Base-by-base conservation (phyloP, 2,888 invertebrate species). In the Trichogramma evanescens region DNA sequence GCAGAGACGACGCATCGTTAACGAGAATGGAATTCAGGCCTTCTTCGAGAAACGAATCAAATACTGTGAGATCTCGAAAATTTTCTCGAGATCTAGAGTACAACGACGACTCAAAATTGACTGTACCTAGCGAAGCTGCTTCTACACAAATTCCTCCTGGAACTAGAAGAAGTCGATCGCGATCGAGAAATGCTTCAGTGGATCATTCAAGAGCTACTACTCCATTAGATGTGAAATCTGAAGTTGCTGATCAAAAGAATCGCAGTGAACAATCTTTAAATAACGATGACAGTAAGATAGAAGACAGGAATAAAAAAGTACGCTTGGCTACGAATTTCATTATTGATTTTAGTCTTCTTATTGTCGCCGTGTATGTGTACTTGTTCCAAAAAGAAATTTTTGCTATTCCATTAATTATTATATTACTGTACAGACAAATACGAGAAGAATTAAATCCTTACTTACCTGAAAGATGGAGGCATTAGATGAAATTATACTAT, bases 311-410 rank as follows among this genome's bases (percentile, higher is more conserved):
- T 56, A 40, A 51, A 10, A 87, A 85, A 67, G 88, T 89, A 1
- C 83, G 86, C 65, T 83, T 87, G 2, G 84, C 83, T 0, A 80
- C 91, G 39, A 88, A 87, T 72, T 91, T 89, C 72, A 78, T 85
- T 39, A 89, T 89, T 0, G 91, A 92, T 74, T 74, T 90, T 61
- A 86, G 88, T 49, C 82, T 92, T 70, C 83, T 92, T 62, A 66
- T 86, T 45, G 84, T 91, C 9, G 91, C 92, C 39, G 86, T 88
- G 74, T 92, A 91, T 85, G 82, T 91, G 44, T 92, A 91, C 77
- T 78, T 91, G 59, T 91, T 91, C 72, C 88, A 88, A 71, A 89
- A 89, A 72, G 89, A 90, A 72, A 81, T 88, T 66, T 81, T 90
- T 53, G 89, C 90, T n/a, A 82, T 92, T 67, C 92, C 92, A 43